phyloP scores from a whole-genome alignment of 2,888 invertebrate genomes.

The Oasisia sp. region DNA sequence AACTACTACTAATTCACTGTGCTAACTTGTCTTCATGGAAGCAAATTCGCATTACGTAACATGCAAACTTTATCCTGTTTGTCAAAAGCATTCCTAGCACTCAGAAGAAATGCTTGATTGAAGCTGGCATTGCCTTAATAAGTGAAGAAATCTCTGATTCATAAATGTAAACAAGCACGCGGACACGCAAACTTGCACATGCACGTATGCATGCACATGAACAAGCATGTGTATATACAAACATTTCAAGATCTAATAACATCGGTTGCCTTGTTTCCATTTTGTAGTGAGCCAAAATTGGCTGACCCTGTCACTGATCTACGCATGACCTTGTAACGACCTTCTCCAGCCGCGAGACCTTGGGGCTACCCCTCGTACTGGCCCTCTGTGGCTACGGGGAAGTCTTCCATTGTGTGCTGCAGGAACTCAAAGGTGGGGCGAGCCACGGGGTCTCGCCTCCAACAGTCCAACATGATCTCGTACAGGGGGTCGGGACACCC shows the following conservation, averaged over 20 bases:
- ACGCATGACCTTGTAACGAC: neutral
- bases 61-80: neutral
- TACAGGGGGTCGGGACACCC: slow-evolving; percentile 91
- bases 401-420: slow-evolving; percentile 63
- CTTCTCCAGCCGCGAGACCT: neutral
- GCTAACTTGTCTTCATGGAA: too few species aligned
- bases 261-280: neutral
- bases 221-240: neutral
- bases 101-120: neutral
- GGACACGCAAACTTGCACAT: neutral
- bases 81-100: neutral
- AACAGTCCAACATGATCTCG: slow-evolving; percentile 79
- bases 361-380: slow-evolving; percentile 29
- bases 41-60: too few species aligned
- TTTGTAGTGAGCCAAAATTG: neutral
- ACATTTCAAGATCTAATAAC: neutral
- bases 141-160: neutral
- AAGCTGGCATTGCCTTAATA: neutral
- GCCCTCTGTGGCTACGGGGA: slow-evolving; percentile 55
- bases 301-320: neutral
- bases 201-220: neutral
- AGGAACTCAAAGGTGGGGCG: slow-evolving; percentile 95
- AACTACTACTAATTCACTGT: too few species aligned
- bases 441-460: slow-evolving; percentile 80
- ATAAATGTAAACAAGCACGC: neutral